A percentile compares a stretch with the other conserved stretches of the same genome.
These are phyloP conservation scores for Cryptoprocta ferox DNA, from an alignment of 2,797 vertebrate genomes.

Conservation along the genomic window DNA sequence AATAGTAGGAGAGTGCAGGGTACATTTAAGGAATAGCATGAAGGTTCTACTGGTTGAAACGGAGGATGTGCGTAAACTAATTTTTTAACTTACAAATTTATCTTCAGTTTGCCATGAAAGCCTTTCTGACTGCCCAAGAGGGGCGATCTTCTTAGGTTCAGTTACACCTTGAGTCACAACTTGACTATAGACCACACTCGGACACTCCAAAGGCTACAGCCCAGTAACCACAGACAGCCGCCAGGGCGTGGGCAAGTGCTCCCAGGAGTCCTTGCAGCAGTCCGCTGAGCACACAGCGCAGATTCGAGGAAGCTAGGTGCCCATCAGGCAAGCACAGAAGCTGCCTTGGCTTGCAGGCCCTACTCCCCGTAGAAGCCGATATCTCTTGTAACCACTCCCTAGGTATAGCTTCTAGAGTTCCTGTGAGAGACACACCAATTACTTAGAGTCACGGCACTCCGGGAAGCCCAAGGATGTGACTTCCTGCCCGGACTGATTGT, in stretches of 20 bases:
- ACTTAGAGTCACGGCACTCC: not conserved
- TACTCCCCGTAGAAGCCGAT: not conserved
- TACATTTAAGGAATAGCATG: not conserved
- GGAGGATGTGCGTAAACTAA: not conserved
- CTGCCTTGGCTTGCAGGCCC: not conserved
- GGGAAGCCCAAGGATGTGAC: not conserved
- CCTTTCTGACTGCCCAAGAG: not conserved
- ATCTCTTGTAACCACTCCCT: not conserved
- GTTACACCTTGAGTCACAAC: not conserved
- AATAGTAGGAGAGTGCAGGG: not conserved
- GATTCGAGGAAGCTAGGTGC: not conserved
- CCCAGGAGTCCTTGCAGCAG: not conserved
- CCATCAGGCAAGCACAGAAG: not conserved
- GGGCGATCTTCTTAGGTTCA: not conserved
- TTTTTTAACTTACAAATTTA: not conserved
- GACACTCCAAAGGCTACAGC: not conserved
- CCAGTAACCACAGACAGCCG: not conserved
- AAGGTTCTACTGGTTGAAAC: not conserved
- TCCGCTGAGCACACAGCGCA: too few species aligned
- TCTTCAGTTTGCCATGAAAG: not conserved
- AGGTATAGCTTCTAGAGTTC: not conserved
- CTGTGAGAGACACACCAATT: not conserved
- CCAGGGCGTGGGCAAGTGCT: not conserved
- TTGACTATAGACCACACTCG: too few species aligned
- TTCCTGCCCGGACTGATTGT: not conserved